A percentile compares a stretch with the other conserved stretches of the same genome.
Conservation (phyloP, 2,113 vertebrate genomes). For the Gymnorhina tibicen region DNA sequence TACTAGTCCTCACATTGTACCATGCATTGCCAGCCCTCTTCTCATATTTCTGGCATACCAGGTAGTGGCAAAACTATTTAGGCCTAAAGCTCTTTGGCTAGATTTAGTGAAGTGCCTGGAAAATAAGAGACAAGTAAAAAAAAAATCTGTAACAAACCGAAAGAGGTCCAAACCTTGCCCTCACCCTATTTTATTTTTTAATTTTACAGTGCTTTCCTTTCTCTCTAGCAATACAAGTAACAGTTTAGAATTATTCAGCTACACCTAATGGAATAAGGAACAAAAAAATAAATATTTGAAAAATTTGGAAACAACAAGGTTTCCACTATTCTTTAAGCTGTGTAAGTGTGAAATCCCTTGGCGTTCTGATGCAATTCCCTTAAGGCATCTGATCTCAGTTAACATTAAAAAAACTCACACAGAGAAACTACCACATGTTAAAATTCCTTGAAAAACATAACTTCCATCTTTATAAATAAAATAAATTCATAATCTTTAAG, state of each 20-base stretch:
- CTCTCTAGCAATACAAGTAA: background rate
- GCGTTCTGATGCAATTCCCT: slow-evolving; percentile 10
- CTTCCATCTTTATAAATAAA: background rate
- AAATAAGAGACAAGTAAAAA: background rate
- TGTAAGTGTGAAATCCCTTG: background rate
- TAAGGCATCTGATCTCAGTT: background rate
- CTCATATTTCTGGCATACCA: background rate
- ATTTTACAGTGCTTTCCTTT: background rate
- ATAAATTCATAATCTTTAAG: background rate
- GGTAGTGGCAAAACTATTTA: background rate
- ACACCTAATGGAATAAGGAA: background rate
- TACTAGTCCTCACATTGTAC: background rate
- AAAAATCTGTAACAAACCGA: background rate
- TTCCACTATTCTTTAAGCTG: background rate
- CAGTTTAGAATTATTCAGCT: background rate
- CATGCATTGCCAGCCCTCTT: background rate
- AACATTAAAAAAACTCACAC: background rate
- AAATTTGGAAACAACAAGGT: background rate
- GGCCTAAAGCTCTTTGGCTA: background rate
- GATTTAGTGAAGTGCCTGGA: background rate
- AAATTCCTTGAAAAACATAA: background rate
- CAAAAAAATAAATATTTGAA: background rate
- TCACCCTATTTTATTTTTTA: background rate
- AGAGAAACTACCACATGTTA: background rate
- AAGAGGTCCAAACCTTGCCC: accelerated